These are phyloP conservation scores for Slavum lentiscoides DNA, from an alignment of 2,888 invertebrate genomes.

Conservation along the genomic window DNA sequence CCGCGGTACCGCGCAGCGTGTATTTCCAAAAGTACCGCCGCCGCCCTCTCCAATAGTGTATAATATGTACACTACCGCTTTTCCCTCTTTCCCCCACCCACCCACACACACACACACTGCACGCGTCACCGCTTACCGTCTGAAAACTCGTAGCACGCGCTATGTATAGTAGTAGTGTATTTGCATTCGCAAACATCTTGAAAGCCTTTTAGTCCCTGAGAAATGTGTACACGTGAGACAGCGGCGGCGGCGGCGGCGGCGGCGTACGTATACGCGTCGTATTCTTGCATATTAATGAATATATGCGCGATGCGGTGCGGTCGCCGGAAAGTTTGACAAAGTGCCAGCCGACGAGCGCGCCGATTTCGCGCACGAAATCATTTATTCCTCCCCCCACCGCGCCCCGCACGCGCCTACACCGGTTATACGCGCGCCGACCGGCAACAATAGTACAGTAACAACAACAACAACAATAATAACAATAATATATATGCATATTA, in stretches of 20 bases:
- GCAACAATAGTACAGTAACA: too few relatives aligned
- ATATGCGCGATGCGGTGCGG: constrained; percentile 6
- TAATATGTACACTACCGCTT: neutral
- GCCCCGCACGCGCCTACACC: neutral
- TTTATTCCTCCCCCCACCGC: neutral
- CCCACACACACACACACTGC: too few relatives aligned
- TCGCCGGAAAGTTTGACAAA: constrained; percentile 50
- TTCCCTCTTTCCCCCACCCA: too few relatives aligned
- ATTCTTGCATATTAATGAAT: constrained; percentile 51
- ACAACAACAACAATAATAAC: neutral
- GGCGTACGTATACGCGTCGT: neutral
- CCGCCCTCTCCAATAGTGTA: constrained; percentile 1
- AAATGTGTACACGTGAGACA: constrained; percentile 38
- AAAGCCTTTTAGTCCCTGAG: constrained; percentile 52
- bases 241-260: neutral
- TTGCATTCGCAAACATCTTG: constrained; percentile 52
- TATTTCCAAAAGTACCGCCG: constrained; percentile 47
- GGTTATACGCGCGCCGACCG: too few relatives aligned
- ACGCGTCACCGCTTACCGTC: neutral
- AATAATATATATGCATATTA: constrained; percentile 1
- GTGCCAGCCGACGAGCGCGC: constrained; percentile 32
- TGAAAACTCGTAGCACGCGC: constrained; percentile 30
- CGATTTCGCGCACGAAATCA: constrained; percentile 49
- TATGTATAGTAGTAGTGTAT: constrained; percentile 2
- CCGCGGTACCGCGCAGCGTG: neutral